Evolutionary conservation across 64 coral and sea anemone genomes (phyloP), one percentile per base, ranked within the genome.

Genomic region (Pachyseris speciosa): DNA sequence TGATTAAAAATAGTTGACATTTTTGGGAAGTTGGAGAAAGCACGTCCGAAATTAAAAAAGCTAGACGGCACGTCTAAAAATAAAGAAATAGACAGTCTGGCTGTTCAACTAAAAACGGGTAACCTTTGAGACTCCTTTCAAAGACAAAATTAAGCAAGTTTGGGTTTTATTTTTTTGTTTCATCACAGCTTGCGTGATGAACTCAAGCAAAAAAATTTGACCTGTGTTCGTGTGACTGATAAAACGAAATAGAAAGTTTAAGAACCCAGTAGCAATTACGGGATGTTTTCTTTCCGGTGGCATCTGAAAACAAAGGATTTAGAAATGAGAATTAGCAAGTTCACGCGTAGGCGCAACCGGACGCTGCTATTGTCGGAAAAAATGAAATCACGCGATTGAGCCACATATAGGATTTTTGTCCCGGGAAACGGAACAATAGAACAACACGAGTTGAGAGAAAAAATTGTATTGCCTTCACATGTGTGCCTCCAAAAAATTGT

Each of bases 291-390:
- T 61, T 81, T 81, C 77, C 77, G 77, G 77, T 41, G 4, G 24
- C 7, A 61, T 81, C 34, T 25, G 53, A 26, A 61, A 79, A 81
- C 77, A 81, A 81, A 61, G 53, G 77, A 81, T 63, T 80, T 79
- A 57, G 30, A 57, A 61, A 25, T 11, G 27, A 41, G 39, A 81
- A 43, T 80, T 40, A 61, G 32, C 39, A 81, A 24, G 37, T 81
- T 34, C 20, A 38, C 13, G 3, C 32, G 22, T 81, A 37, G 34
- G 2, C 17, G 32, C 20, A 5, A 17, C 73, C 77, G 77, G 51
- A 81, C 32, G 48, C 26, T 7, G 33, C 19, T 81, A 38, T 61
- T 81, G 10, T 75, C 72, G 9, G 34, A 25, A 81, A 37, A 81
- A 40, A 64, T 28, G 0, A 26, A 71, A 40, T 71, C 77, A 81